These are phyloP conservation scores for Drosophila obscura DNA, from an alignment of 1,140 invertebrate genomes.

Conservation along the genomic window DNA sequence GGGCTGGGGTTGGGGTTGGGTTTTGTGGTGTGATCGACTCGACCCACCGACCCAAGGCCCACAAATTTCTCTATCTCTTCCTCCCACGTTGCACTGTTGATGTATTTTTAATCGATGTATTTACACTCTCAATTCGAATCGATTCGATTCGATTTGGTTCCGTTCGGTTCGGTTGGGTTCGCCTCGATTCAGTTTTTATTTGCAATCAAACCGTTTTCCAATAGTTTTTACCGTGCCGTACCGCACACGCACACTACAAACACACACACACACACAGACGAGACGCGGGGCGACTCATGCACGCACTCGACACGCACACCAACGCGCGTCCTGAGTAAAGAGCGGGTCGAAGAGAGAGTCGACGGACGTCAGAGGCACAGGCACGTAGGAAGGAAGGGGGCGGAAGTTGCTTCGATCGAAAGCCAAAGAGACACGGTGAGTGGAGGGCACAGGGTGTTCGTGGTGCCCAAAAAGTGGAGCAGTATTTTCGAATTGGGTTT, in stretches of 20 bases:
- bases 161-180: constrained; percentile 9
- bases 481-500: constrained; percentile 65
- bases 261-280: not conserved
- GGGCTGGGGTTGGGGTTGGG: constrained; percentile 11
- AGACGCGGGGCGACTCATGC: constrained; percentile 4
- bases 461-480: constrained; percentile 27
- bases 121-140: constrained; percentile 14
- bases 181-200: constrained; percentile 27
- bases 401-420: constrained; percentile 56
- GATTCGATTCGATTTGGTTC: constrained; percentile 15
- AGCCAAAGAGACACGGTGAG: constrained; percentile 42
- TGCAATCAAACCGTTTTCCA: constrained; percentile 37
- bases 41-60: constrained; percentile 38
- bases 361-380: constrained; percentile 56
- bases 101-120: constrained; percentile 4
- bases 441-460: constrained; percentile 62
- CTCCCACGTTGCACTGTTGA: not conserved
- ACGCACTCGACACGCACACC: no score
- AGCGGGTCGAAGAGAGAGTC: constrained; percentile 27
- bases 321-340: constrained; percentile 19
- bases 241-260: constrained; percentile 41
- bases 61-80: constrained; percentile 9
- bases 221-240: constrained; percentile 21
- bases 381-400: constrained; percentile 35
- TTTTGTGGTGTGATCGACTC: constrained; percentile 45